Percentiles rank a stretch among this genome's conserved stretches.
Conservation (phyloP, 2,797 vertebrate genomes). For the Xenops minutus region DNA sequence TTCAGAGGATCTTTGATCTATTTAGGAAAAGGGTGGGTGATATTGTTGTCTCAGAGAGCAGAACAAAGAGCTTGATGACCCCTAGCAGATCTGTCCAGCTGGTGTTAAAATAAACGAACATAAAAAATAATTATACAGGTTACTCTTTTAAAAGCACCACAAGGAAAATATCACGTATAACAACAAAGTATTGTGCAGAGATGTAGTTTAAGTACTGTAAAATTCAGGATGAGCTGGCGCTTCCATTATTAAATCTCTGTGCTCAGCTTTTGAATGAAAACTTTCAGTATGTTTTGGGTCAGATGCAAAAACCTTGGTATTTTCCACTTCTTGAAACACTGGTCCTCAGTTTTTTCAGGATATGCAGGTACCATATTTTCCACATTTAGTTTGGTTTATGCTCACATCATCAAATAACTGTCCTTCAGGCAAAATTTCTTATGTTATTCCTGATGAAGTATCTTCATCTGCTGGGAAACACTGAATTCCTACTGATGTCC, state of each 20-base stretch:
- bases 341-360: fast-evolving
- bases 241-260: background rate
- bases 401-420: background rate
- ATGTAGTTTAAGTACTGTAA: background rate
- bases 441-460: background rate
- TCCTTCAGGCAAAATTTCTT: background rate
- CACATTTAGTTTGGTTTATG: background rate
- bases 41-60: background rate
- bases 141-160: background rate
- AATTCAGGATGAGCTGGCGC: background rate
- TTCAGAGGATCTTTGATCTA: background rate
- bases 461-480: background rate
- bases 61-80: background rate
- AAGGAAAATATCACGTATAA: background rate
- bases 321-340: background rate
- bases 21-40: background rate
- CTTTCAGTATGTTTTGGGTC: background rate
- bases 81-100: background rate
- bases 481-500: background rate
- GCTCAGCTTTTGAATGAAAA: background rate
- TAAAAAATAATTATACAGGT: background rate
- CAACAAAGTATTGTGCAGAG: background rate
- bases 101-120: background rate
- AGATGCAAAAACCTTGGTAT: background rate
- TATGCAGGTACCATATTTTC: background rate